Conservation (phyloP, 2,113 vertebrate genomes). For the Naja naja region DNA sequence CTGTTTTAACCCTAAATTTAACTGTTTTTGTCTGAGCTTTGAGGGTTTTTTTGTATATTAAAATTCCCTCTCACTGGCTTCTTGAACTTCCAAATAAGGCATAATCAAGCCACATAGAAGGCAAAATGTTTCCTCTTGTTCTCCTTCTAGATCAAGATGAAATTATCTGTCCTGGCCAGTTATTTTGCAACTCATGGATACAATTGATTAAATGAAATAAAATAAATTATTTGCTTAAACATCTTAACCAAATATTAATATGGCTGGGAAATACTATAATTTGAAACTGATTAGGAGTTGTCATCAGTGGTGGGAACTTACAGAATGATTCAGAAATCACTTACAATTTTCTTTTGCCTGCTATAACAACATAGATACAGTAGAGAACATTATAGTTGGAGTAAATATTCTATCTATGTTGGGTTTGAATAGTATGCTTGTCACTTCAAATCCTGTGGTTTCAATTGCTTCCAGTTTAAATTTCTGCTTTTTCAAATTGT, state of each 20-base stretch:
- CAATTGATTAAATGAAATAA: background rate
- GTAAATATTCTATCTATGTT: background rate
- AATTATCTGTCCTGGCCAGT: background rate
- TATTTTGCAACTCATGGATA: background rate
- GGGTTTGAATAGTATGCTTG: conserved; percentile 46
- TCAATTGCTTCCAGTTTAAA: conserved; percentile 58
- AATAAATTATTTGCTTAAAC: background rate
- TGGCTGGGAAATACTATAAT: background rate
- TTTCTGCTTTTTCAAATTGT: conserved; percentile 57
- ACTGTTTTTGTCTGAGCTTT: background rate
- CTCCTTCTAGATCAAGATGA: background rate
- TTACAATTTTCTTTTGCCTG: conserved; percentile 11
- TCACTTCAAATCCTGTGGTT: conserved; percentile 32
- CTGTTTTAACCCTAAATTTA: background rate
- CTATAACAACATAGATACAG: conserved; percentile 16
- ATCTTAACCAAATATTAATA: background rate
- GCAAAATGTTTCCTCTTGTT: background rate
- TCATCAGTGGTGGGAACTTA: background rate
- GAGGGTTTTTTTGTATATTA: too few species aligned
- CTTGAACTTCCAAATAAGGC: too few species aligned
- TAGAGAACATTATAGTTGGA: background rate
- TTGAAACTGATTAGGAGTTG: conserved; percentile 36
- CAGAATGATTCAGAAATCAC: conserved; percentile 18
- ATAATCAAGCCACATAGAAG: background rate
- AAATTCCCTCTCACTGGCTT: background rate